Evolutionary conservation across 2,797 vertebrate species (phyloP), one percentile per base, ranked within the genome.

Genomic region (Gila robusta): DNA sequence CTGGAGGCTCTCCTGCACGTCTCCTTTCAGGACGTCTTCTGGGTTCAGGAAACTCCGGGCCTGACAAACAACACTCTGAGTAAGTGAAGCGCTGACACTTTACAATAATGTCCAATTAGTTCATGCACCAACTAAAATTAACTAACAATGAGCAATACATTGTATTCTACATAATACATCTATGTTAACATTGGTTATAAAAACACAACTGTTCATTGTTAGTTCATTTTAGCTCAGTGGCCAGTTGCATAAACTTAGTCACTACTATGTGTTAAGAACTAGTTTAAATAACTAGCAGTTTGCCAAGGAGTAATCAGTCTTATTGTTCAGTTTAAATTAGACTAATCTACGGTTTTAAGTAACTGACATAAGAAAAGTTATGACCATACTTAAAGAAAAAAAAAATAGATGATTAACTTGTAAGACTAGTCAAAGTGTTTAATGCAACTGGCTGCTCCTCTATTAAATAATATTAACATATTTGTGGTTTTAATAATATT

Each of bases 11-110:
- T 98, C 98, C 19, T 95, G 92, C 19, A 93, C 39, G 41, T 99
- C 98, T n/a, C 93, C 96, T 91, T 93, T 97, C 90, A 99, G 93
- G 41, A 99, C 88, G n/a, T 98, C 97, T 41, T 98, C 97, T 26
- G 96, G 95, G 89, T 87, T 95, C 19, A 99, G 91, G 89, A 96
- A 97, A 26, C 56, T 14, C 41, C 82, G 90, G 0, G 97, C 97
- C 98, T 99, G 84, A 47, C 8, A 70, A 35, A 37, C 59, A 77
- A 32, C 12, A 66, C 70, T 39, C 19, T n/a, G 21, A 66, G 77
- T 64, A 39, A 23, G 14, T 17, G 35, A n/a, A 79, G 32, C 9
- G 10, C 56, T 11, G 9, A 12, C 56, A n/a, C 26, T 70, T 80
- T 67, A 52, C 28, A 64, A 14, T 62, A 62, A 62, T 4, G 4